A percentile compares a stretch with the other conserved stretches of the same genome.
Evolutionary conservation across 2,113 vertebrate genomes (phyloP).

Genomic region (Trochalopteron elliotii): DNA sequence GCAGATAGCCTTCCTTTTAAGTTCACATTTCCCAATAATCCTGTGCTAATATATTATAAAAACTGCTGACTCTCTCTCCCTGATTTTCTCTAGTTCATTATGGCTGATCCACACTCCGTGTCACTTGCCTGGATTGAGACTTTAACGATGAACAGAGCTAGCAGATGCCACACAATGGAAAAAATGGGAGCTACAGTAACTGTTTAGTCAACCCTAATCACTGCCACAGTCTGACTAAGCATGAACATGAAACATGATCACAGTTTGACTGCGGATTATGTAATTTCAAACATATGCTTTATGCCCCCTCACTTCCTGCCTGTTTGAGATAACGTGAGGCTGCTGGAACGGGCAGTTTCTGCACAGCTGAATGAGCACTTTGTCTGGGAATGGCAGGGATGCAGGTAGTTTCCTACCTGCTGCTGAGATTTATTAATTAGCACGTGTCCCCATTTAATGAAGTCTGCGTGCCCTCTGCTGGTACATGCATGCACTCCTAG

Average conservation of each 20-base stretch:
- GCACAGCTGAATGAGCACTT: background rate
- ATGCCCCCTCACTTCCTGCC: constrained; percentile 32
- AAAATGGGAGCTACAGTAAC: constrained; percentile 33
- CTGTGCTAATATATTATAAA: background rate
- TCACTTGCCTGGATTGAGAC: background rate
- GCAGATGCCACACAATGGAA: constrained; percentile 30
- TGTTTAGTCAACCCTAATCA: constrained; percentile 53
- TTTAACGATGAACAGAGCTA: constrained; percentile 6
- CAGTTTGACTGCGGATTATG: background rate
- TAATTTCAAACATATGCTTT: constrained; percentile 24
- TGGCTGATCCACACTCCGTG: background rate
- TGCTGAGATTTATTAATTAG: constrained; percentile 29
- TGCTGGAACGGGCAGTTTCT: background rate
- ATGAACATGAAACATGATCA: constrained; percentile 26
- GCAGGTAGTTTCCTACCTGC: constrained; percentile 19
- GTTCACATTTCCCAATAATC: constrained; percentile 16
- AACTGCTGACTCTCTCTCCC: constrained; percentile 20
- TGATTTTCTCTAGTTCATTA: background rate
- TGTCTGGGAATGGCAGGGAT: background rate
- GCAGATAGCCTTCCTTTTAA: constrained; percentile 35
- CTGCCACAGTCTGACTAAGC: constrained; percentile 59
- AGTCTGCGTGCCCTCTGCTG: constrained; percentile 65
- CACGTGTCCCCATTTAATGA: constrained; percentile 30
- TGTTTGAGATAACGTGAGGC: background rate
- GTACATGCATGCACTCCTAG: background rate